A percentile compares a stretch with the other conserved stretches of the same genome.
phyloP scores from a whole-genome alignment of 1,140 invertebrate species.

The Physella acuta region DNA sequence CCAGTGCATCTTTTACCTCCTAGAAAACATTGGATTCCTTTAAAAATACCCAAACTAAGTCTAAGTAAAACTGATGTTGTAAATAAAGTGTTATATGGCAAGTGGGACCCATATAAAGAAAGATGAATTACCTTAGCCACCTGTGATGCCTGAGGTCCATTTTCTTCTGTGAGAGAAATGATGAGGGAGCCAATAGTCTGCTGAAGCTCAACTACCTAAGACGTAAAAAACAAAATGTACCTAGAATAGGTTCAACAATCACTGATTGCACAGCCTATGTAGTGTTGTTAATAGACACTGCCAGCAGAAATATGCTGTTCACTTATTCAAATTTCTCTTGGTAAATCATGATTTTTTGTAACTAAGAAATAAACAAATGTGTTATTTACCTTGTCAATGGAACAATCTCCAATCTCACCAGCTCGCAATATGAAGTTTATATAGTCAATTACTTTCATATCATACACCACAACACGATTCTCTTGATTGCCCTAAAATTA shows the following conservation, averaged over 20 bases:
- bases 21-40: too few species aligned
- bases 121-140: conserved; percentile 58
- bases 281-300: too few species aligned
- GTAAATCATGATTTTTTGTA: too few species aligned
- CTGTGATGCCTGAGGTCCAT: conserved; percentile 53
- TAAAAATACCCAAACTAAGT: too few species aligned
- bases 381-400: conserved; percentile 51
- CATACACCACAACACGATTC: conserved; percentile 56
- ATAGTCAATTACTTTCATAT: conserved; percentile 60
- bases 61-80: not conserved
- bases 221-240: too few species aligned
- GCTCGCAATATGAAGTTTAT: conserved; percentile 60
- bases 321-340: too few species aligned
- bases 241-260: too few species aligned
- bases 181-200: conserved; percentile 52
- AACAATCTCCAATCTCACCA: conserved; percentile 53
- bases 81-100: not conserved
- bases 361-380: not conserved
- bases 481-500: conserved; percentile 60
- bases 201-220: conserved; percentile 55
- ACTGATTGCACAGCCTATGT: too few species aligned
- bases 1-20: conserved; percentile 60
- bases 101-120: too few species aligned
- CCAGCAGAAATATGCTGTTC: too few species aligned
- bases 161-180: conserved; percentile 54